A percentile compares a stretch with the other conserved stretches of the same genome.
phyloP scores from a whole-genome alignment of 2,113 vertebrate genomes.

The Bothrops jararaca region DNA sequence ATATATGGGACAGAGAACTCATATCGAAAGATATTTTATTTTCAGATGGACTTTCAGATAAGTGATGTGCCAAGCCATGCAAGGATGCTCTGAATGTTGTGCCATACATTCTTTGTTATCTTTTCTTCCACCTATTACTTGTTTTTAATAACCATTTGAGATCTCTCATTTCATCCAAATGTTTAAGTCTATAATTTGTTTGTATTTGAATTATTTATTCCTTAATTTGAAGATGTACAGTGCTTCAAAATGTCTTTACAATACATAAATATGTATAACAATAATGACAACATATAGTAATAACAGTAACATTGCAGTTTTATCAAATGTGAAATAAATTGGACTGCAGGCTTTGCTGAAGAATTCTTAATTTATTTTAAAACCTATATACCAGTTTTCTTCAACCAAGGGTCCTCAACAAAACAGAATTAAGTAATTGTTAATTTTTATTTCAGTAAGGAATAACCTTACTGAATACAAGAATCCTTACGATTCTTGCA shows the following conservation, averaged over 20 bases:
- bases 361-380: background rate
- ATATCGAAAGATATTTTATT: background rate
- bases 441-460: background rate
- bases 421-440: background rate
- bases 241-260: background rate
- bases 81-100: background rate
- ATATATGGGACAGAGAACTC: background rate
- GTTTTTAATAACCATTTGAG: background rate
- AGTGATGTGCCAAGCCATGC: background rate
- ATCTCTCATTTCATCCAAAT: background rate
- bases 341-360: background rate
- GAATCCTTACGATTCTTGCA: background rate
- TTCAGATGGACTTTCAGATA: background rate
- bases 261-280: background rate
- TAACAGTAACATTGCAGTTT: background rate
- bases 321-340: background rate
- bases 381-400: background rate
- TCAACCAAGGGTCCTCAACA: too few species aligned
- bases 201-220: background rate
- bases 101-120: background rate
- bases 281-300: background rate
- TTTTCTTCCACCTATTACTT: background rate
- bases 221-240: background rate
- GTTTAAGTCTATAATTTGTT: background rate
- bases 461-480: background rate